Evolutionary conservation across 2,113 vertebrate species (phyloP).

Genomic region (Neoarius graeffei): DNA sequence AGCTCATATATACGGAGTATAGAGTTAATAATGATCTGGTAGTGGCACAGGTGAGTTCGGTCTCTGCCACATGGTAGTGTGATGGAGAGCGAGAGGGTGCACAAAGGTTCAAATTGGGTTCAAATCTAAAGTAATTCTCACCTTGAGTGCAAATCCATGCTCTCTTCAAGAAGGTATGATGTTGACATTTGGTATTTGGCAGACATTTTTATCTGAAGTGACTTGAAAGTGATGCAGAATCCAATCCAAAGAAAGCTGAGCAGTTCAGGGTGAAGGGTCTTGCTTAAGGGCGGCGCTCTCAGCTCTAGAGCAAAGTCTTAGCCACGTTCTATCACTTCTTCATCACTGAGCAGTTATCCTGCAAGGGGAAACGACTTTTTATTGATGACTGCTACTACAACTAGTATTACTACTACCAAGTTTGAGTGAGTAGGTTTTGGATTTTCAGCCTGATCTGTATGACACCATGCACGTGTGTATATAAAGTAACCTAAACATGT

Average conservation of each 20-base stretch:
- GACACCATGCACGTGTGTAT: too few relatives aligned
- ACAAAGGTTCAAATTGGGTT: not conserved
- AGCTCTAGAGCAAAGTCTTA: not conserved
- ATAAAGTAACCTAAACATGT: too few relatives aligned
- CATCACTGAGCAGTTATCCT: not conserved
- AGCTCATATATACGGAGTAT: not conserved
- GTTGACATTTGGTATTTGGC: not conserved
- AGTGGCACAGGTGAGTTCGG: not conserved
- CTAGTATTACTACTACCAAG: too few relatives aligned
- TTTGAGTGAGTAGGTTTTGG: not conserved
- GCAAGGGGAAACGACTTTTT: not conserved
- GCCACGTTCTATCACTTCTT: not conserved
- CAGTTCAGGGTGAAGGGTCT: conserved; percentile 1
- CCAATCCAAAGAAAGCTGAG: conserved; percentile 19
- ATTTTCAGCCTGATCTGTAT: not conserved
- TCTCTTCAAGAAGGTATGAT: not conserved
- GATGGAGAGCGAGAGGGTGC: not conserved
- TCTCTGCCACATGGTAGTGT: not conserved
- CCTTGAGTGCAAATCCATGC: conserved; percentile 3
- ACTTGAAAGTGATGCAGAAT: conserved; percentile 26
- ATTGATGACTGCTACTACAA: too few relatives aligned
- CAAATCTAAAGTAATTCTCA: conserved; percentile 11
- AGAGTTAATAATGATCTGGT: not conserved
- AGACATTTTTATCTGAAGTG: not conserved
- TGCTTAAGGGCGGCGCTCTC: conserved; percentile 1